Percentiles rank a stretch among this genome's conserved stretches.
These are phyloP conservation scores for Ceryle rudis DNA, from an alignment of 2,797 vertebrate species.

Conservation along the genomic window DNA sequence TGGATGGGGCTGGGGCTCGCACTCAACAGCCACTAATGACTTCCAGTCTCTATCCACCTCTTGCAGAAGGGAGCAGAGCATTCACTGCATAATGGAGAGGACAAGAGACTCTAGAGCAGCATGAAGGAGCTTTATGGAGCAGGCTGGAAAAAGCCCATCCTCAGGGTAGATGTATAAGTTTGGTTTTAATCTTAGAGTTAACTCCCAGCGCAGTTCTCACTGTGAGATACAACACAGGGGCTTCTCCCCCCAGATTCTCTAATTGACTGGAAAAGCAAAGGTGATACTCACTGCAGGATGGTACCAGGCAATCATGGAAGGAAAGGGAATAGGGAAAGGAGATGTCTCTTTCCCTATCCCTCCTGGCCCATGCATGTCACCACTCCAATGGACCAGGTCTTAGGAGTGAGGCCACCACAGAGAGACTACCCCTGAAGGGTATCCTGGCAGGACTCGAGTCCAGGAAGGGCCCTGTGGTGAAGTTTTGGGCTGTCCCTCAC, in stretches of 20 bases:
- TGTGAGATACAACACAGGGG: not conserved
- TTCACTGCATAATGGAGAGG: not conserved
- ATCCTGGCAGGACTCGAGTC: not conserved
- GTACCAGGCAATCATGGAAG: not conserved
- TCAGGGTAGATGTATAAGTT: not conserved
- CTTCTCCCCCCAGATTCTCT: not conserved
- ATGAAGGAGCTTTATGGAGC: not conserved
- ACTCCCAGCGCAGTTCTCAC: not conserved
- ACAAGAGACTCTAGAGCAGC: not conserved
- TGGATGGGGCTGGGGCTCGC: not conserved
- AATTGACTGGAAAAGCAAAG: not conserved
- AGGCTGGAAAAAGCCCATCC: not conserved
- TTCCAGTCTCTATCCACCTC: not conserved
- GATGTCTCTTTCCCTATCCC: not conserved
- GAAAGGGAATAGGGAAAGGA: not conserved
- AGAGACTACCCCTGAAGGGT: not conserved
- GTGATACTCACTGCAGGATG: not conserved
- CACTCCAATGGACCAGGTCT: not conserved
- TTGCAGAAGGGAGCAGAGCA: not conserved
- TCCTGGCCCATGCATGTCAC: not conserved
- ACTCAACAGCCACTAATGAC: rapidly evolving
- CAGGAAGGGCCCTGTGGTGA: not conserved
- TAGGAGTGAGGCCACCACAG: rapidly evolving
- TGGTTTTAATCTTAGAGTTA: not conserved
- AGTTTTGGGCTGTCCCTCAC: not conserved